Evolutionary conservation across 2,113 vertebrate species (phyloP).

Genomic region (Naja naja): DNA sequence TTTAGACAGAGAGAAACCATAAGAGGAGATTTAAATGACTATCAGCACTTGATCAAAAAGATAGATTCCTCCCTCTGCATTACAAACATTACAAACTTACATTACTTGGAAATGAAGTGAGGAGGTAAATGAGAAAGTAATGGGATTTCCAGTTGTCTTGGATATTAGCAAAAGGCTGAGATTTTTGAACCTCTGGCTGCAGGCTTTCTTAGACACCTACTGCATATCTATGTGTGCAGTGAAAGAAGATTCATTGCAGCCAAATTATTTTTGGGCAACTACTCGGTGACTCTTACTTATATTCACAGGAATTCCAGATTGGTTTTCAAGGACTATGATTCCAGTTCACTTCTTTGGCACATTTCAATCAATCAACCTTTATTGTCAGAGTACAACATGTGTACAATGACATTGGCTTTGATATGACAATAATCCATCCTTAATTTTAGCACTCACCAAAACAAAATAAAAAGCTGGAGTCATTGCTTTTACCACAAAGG

Average conservation of each 20-base stretch:
- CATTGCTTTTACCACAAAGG: background rate
- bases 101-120: background rate
- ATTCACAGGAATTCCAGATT: background rate
- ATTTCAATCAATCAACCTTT: too few species aligned
- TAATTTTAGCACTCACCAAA: background rate
- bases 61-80: background rate
- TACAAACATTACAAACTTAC: background rate
- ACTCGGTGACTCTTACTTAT: too few species aligned
- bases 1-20: background rate
- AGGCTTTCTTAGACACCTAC: background rate
- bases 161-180: background rate
- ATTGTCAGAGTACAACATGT: too few species aligned
- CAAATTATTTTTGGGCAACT: background rate
- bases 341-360: background rate
- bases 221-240: background rate
- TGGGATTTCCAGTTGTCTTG: background rate
- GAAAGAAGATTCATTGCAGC: background rate
- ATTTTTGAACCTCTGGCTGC: background rate
- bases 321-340: background rate
- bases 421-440: too few species aligned
- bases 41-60: background rate
- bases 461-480: background rate
- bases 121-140: background rate
- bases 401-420: too few species aligned
- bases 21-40: background rate